phyloP scores from a whole-genome alignment of 2,113 vertebrate species.

The Tinamus guttatus region DNA sequence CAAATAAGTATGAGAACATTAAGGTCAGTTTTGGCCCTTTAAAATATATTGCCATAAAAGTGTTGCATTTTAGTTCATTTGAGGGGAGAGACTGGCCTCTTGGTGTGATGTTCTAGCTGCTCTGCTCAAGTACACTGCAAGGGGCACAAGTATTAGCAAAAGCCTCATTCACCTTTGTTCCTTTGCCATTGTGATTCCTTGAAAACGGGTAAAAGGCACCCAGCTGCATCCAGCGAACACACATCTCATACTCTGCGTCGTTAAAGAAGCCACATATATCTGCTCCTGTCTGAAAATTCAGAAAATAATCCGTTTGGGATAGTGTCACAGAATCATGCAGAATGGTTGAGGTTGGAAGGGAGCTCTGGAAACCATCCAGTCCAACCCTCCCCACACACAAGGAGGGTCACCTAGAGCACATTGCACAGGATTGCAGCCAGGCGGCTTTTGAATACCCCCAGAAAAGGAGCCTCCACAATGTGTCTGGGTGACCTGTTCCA shows the following conservation, averaged over 20 bases:
- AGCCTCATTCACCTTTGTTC: constrained; percentile 69
- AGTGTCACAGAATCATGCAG: too few relatives aligned
- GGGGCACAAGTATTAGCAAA: neutral
- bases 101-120: neutral
- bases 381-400: too few relatives aligned
- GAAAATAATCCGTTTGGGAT: neutral
- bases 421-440: too few relatives aligned
- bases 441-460: too few relatives aligned
- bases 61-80: neutral
- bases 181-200: constrained; percentile 88
- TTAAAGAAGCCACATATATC: constrained; percentile 95
- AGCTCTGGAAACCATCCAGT: too few relatives aligned
- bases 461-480: too few relatives aligned
- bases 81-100: neutral
- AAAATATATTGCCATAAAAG: neutral
- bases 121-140: neutral
- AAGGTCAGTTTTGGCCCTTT: neutral
- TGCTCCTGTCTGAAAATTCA: constrained; percentile 85
- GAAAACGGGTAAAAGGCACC: constrained; percentile 93
- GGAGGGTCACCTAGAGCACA: too few relatives aligned
- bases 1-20: neutral
- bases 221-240: constrained; percentile 91
- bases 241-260: constrained; percentile 84
- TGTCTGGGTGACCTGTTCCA: too few relatives aligned
- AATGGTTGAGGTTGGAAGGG: too few relatives aligned